Evolutionary conservation across 2,797 vertebrate species (phyloP), one percentile per base, ranked within the genome.

Genomic region (Mormyrops boulengeri): DNA sequence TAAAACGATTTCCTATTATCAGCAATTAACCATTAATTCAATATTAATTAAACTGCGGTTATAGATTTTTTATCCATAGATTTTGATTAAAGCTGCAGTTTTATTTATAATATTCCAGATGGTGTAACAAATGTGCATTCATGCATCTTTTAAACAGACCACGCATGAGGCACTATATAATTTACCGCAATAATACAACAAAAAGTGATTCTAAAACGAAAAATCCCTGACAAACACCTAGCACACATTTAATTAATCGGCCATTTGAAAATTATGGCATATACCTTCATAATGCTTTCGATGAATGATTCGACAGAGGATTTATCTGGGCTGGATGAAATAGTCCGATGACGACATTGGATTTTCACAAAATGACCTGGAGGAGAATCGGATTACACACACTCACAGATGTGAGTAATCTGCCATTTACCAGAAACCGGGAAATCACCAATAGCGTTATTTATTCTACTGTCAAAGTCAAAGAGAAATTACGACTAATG

Each of bases 351-450:
- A 96, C 93, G 95, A 93, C 95, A 95, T 90, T 92, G 94, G 92
- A 95, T 95, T 94, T 95, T 94, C 94, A 94, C 94, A 95, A 94
- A 96, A 94, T 92, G 94, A 95, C 95, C 90, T 94, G 92, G 93
- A 94, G 91, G 90, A 91, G 95, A 95, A 95, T 95, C 94, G 94
- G 95, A 96, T 96, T 96, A 96, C 94, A 94, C 85, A 89, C 93
- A 89, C 94, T 95, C 93, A 94, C 95, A 95, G 94, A 95, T 95
- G 95, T 95, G 94, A 94, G 93, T 95, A 95, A 96, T 95, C 93
- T 95, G 94, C 95, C 93, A 95, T 95, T 94, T 94, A 94, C 88
- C 91, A 93, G 55, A 88, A 66, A 93, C 91, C 91, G 69, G 84
- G 49, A 87, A 77, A 50, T 69, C 38, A 53, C 90, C 92, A 93